Conservation (phyloP, 2,888 invertebrate species). For the Lordiphosa fenestrarum region DNA sequence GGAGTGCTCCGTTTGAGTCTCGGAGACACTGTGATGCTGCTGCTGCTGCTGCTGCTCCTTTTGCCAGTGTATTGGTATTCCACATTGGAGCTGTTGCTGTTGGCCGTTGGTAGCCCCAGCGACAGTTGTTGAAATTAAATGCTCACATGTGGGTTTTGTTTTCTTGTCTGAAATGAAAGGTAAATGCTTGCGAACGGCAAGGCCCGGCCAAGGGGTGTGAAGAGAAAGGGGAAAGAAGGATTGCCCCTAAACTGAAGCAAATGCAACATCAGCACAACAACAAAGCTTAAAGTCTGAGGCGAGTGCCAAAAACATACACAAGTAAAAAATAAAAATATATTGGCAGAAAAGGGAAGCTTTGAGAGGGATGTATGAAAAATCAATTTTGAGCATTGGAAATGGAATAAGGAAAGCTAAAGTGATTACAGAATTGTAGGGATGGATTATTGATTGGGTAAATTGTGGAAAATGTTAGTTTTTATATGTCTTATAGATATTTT, state of each 20-base stretch:
- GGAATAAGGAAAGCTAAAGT: too few relatives aligned
- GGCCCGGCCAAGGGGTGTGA: not conserved
- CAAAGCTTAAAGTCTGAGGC: slow-evolving; percentile 2
- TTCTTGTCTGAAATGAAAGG: slow-evolving; percentile 41
- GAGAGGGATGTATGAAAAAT: too few relatives aligned
- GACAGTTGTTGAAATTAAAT: slow-evolving; percentile 79
- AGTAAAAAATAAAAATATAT: not conserved
- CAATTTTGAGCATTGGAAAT: too few relatives aligned
- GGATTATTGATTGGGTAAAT: too few relatives aligned
- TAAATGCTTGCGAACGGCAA: slow-evolving; percentile 7
- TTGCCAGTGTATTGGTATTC: slow-evolving; percentile 58
- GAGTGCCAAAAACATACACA: slow-evolving; percentile 1
- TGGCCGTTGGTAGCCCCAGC: slow-evolving; percentile 47
- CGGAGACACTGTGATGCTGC: slow-evolving; percentile 1
- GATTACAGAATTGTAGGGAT: too few relatives aligned
- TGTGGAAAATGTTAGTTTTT: too few relatives aligned
- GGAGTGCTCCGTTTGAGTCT: too few relatives aligned
- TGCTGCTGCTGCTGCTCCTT: slow-evolving; percentile 18
- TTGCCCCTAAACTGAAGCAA: not conserved
- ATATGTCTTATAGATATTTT: too few relatives aligned
- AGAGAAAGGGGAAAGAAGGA: slow-evolving; percentile 21
- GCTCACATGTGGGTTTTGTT: slow-evolving; percentile 78
- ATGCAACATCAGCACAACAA: slow-evolving; percentile 13
- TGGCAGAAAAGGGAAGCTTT: not conserved
- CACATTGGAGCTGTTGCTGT: slow-evolving; percentile 36